These are phyloP conservation scores for Eonycteris spelaea DNA, from an alignment of 2,113 vertebrate genomes.

Conservation along the genomic window DNA sequence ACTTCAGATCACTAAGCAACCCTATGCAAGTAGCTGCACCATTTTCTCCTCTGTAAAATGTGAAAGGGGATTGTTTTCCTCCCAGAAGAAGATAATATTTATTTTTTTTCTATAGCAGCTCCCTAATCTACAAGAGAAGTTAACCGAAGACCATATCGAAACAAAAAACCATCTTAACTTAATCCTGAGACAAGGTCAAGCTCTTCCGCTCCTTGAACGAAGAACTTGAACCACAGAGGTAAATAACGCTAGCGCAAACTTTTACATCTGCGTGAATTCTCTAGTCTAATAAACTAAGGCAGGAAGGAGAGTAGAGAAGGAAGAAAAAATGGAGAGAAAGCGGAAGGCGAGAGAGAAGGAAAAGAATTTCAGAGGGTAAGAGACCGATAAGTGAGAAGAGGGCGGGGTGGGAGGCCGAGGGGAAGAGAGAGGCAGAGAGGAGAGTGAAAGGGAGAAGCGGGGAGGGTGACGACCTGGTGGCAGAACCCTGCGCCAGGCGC, in stretches of 20 bases:
- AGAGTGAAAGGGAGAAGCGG: background rate
- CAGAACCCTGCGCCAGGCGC: background rate
- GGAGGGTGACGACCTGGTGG: background rate
- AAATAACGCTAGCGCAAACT: background rate
- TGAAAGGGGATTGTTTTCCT: background rate
- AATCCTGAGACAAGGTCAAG: background rate
- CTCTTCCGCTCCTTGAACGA: background rate
- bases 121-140: background rate
- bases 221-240: background rate
- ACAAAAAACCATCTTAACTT: slow-evolving; percentile 11
- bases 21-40: background rate
- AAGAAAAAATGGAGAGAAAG: background rate
- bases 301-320: background rate
- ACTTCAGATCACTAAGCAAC: background rate
- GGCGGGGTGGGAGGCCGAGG: background rate
- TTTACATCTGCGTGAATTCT: background rate
- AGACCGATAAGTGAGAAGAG: background rate
- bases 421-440: background rate
- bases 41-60: background rate
- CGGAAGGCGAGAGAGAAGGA: background rate
- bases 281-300: background rate
- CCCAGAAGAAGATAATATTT: background rate
- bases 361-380: background rate
- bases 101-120: background rate
- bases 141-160: background rate